These are phyloP conservation scores for Cynocephalus volans DNA, from an alignment of 2,113 vertebrate species.

Conservation along the genomic window DNA sequence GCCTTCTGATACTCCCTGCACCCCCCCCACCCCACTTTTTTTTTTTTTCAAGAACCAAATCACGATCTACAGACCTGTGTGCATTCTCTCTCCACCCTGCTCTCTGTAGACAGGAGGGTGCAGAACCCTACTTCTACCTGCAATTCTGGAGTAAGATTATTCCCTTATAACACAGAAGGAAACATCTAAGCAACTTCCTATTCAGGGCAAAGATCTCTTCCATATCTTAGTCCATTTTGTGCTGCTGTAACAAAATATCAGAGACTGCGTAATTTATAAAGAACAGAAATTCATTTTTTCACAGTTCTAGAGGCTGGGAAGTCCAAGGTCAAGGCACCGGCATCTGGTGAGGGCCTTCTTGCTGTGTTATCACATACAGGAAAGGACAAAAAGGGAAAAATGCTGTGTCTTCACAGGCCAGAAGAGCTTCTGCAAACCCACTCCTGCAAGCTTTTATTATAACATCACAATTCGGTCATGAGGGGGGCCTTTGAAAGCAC, in stretches of 20 bases:
- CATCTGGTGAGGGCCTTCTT: not conserved
- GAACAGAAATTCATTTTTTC: not conserved
- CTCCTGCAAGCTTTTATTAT: not conserved
- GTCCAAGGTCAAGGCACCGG: not conserved
- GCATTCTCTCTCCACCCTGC: not conserved
- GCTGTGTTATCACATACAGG: not conserved
- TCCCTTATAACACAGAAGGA: not conserved
- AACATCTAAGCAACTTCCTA: not conserved
- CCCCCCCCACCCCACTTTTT: accelerated
- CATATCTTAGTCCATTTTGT: not conserved
- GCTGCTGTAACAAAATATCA: not conserved
- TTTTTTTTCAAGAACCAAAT: not conserved
- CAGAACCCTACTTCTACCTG: not conserved
- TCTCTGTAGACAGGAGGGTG: not conserved
- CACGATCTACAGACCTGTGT: not conserved
- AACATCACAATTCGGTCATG: not conserved
- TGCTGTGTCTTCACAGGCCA: too few relatives aligned
- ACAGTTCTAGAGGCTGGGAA: not conserved
- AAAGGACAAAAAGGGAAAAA: not conserved
- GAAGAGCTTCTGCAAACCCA: not conserved
- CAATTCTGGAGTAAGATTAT: not conserved
- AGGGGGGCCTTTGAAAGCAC: not conserved
- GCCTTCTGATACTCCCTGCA: not conserved
- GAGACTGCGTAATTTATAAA: not conserved
- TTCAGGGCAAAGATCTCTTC: not conserved